Evolutionary conservation across 2,797 vertebrate genomes (phyloP).

Genomic region (Micropoecilia bifurca): DNA sequence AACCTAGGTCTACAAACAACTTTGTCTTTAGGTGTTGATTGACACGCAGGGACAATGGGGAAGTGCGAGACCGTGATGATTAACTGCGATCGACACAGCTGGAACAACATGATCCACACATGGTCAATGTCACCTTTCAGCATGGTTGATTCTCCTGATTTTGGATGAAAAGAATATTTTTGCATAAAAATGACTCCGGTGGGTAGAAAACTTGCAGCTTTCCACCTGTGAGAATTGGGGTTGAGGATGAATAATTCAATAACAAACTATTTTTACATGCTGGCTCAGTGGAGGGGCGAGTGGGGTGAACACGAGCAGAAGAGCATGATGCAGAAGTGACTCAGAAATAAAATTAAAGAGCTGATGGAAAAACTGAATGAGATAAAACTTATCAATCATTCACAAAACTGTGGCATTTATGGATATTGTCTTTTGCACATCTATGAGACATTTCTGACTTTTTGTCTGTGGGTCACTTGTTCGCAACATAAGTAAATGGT

Average conservation of each 20-base stretch:
- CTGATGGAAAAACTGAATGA: conserved; percentile 2
- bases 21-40: background rate
- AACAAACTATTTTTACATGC: conserved; percentile 40
- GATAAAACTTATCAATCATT: background rate
- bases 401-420: background rate
- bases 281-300: conserved; percentile 12
- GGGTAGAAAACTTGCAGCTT: conserved; percentile 12
- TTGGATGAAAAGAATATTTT: background rate
- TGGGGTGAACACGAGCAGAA: conserved; percentile 13
- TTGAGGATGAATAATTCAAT: conserved; percentile 62
- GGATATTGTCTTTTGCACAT: background rate
- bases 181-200: conserved; percentile 8
- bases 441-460: background rate
- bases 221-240: conserved; percentile 38
- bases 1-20: background rate
- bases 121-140: background rate
- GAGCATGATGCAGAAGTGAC: conserved; percentile 4
- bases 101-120: background rate
- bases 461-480: background rate
- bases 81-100: background rate
- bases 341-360: background rate
- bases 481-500: background rate
- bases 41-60: background rate
- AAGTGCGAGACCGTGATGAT: background rate
- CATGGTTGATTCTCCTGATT: conserved; percentile 1